phyloP scores from a whole-genome alignment of 2,113 vertebrate genomes.

The Engraulis encrasicolus region DNA sequence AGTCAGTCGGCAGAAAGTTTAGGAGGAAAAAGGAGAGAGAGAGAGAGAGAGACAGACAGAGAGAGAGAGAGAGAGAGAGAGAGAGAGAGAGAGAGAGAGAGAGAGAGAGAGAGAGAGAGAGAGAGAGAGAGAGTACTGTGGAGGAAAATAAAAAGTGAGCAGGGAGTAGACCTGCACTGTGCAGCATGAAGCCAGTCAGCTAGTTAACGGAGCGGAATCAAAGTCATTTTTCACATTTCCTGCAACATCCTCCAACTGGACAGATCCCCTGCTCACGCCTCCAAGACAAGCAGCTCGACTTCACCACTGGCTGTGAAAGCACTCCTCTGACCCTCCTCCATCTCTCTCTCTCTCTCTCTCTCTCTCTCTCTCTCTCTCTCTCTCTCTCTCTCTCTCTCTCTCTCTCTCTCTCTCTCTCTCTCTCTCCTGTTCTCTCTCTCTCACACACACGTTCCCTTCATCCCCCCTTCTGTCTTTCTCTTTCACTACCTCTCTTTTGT shows the following conservation, averaged over 20 bases:
- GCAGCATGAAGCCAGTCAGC: constrained; percentile 51
- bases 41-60: background rate
- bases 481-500: background rate
- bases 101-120: background rate
- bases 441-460: background rate
- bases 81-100: background rate
- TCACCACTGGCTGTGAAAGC: constrained; percentile 61
- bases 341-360: background rate
- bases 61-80: background rate
- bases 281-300: constrained; percentile 67
- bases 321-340: constrained; percentile 27
- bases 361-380: constrained; percentile 4
- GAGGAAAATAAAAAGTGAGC: background rate
- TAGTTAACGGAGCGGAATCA: constrained; percentile 59
- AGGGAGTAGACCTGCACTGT: background rate
- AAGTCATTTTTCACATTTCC: constrained; percentile 72
- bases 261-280: constrained; percentile 44
- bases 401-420: background rate
- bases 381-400: background rate
- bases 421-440: background rate
- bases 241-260: constrained; percentile 64
- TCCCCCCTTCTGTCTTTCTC: background rate
- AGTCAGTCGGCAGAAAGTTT: too few relatives aligned
- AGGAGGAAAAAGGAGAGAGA: background rate
- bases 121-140: background rate